Percentiles rank a stretch among this genome's conserved stretches.
phyloP scores from a whole-genome alignment of 1,140 invertebrate genomes.

The Saccostrea glomerata region DNA sequence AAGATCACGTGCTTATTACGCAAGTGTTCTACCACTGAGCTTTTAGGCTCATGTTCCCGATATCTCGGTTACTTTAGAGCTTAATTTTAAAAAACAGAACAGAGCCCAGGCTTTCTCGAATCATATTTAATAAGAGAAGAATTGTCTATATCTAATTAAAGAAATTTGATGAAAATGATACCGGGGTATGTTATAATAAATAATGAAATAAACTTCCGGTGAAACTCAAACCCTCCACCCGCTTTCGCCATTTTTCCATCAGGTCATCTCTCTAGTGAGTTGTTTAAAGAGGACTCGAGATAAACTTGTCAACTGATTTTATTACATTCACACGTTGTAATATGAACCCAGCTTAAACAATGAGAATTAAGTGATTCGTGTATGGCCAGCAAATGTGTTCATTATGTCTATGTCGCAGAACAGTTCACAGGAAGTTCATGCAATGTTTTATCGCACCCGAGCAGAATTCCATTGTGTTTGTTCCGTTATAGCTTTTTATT shows the following conservation, averaged over 20 bases:
- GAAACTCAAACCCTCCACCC: background rate
- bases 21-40: too few relatives aligned
- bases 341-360: conserved; percentile 15
- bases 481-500: background rate
- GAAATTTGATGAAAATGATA: background rate
- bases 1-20: too few relatives aligned
- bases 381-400: conserved; percentile 7
- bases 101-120: too few relatives aligned
- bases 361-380: conserved; percentile 16
- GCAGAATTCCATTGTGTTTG: background rate
- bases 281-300: background rate
- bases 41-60: too few relatives aligned
- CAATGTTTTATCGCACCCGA: conserved; percentile 12
- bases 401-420: conserved; percentile 7
- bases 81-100: too few relatives aligned
- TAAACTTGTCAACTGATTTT: background rate
- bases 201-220: background rate
- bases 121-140: too few relatives aligned
- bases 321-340: conserved; percentile 18
- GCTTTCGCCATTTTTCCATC: background rate
- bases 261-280: background rate
- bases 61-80: too few relatives aligned
- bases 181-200: background rate
- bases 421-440: conserved; percentile 18
- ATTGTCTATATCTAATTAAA: too few relatives aligned